Evolutionary conservation across 1,140 invertebrate species (phyloP).

Genomic region (Solenopsis invicta): DNA sequence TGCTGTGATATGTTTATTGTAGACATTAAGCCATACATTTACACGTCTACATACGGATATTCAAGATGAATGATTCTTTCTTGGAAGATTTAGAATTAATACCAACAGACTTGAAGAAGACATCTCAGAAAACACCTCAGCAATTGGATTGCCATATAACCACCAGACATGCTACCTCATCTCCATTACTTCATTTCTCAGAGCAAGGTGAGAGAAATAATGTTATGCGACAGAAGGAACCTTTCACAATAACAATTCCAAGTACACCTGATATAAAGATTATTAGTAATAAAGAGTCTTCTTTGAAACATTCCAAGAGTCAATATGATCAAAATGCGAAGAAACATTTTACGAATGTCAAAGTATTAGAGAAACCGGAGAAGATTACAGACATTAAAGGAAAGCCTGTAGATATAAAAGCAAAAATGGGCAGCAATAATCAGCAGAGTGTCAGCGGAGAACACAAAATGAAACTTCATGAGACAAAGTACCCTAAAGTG

Average conservation of each 20-base stretch:
- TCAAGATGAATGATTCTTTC: constrained; percentile 84
- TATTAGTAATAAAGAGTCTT: constrained; percentile 24
- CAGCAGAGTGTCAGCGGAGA: constrained; percentile 60
- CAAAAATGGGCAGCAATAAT: constrained; percentile 36
- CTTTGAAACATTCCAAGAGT: constrained; percentile 22
- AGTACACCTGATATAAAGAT: constrained; percentile 13
- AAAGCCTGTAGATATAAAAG: constrained; percentile 70
- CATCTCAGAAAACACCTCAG: constrained; percentile 15
- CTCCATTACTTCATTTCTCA: constrained; percentile 36
- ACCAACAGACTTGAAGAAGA: constrained; percentile 64
- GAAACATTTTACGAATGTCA: constrained; percentile 55
- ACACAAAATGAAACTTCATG: constrained; percentile 67
- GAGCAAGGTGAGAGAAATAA: constrained; percentile 24
- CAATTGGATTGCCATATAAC: constrained; percentile 67
- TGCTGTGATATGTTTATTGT: neutral
- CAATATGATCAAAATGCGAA: constrained; percentile 47
- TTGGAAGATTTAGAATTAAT: constrained; percentile 80
- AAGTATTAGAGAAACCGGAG: constrained; percentile 71
- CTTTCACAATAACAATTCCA: neutral
- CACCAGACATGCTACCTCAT: constrained; percentile 65
- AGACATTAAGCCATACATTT: constrained; percentile 27
- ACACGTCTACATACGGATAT: constrained; percentile 14
- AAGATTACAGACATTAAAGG: constrained; percentile 72
- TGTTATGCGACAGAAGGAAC: neutral
- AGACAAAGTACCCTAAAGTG: constrained; percentile 46